Percentiles rank a stretch among this genome's conserved stretches.
Evolutionary conservation across 2,797 vertebrate genomes (phyloP).

Genomic region (Lacerta agilis): DNA sequence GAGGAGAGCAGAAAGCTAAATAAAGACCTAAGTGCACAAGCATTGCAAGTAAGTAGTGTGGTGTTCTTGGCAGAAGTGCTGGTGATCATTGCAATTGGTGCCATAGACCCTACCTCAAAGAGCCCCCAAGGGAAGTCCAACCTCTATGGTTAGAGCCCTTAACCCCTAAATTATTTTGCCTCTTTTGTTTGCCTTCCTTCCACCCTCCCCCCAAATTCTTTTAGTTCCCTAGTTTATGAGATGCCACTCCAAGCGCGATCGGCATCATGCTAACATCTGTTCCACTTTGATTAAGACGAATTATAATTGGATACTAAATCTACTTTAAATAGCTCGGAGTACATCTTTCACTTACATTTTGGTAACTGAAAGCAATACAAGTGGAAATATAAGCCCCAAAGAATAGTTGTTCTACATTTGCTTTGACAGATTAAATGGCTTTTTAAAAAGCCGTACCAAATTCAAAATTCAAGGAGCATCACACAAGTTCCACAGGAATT

Average conservation of each 20-base stretch:
- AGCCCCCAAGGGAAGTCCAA: background rate
- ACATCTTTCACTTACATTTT: background rate
- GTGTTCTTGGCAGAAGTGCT: no score
- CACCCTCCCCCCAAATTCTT: background rate
- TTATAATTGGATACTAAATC: background rate
- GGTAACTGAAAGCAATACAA: slow-evolving; percentile 7
- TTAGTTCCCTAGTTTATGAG: background rate
- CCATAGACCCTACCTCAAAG: no score
- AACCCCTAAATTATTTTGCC: background rate
- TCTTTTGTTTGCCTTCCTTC: background rate
- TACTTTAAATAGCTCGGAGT: background rate
- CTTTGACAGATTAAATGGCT: background rate
- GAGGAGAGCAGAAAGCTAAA: slow-evolving; percentile 41
- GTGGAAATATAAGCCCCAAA: slow-evolving; percentile 4
- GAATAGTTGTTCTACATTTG: slow-evolving; percentile 6
- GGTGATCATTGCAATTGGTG: no score
- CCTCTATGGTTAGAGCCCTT: background rate
- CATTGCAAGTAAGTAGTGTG: background rate
- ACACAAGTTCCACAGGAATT: background rate
- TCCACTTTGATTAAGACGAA: background rate
- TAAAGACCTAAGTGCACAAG: background rate
- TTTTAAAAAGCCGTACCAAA: slow-evolving; percentile 5
- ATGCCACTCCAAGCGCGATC: background rate
- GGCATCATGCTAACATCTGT: background rate
- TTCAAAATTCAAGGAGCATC: background rate